Evolutionary conservation across 2,797 vertebrate species (phyloP).

Genomic region (Trichosurus vulpecula): DNA sequence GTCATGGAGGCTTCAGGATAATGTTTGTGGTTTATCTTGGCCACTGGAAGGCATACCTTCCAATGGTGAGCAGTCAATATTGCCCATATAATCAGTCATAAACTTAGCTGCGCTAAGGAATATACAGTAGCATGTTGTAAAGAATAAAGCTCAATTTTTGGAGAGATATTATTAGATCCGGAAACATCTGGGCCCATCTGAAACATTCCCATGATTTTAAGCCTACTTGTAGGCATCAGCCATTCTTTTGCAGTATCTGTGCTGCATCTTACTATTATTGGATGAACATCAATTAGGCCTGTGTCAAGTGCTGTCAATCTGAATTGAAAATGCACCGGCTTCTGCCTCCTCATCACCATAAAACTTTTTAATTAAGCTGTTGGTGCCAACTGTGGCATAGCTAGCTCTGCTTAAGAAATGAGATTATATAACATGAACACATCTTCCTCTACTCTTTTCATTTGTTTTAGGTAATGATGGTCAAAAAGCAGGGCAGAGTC

Average conservation of each 20-base stretch:
- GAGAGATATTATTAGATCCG: neutral
- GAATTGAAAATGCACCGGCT: conserved; percentile 9
- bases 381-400: conserved; percentile 13
- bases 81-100: neutral
- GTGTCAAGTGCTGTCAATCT: conserved; percentile 11
- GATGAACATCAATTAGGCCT: neutral
- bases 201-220: neutral
- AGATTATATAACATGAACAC: conserved; percentile 7
- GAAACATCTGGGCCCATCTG: neutral
- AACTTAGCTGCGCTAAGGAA: neutral
- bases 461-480: neutral
- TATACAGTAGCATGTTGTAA: neutral
- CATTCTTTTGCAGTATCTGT: neutral
- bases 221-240: neutral
- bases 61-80: neutral
- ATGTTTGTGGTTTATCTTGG: neutral
- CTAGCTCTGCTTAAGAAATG: conserved; percentile 17
- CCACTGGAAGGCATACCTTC: neutral
- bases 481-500: neutral
- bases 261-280: conserved; percentile 25
- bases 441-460: conserved; percentile 27
- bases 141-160: neutral
- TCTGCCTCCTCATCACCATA: conserved; percentile 29
- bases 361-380: conserved; percentile 16
- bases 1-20: neutral